Evolutionary conservation across 2,888 invertebrate genomes (phyloP).

Genomic region (Eristalis pertinax): DNA sequence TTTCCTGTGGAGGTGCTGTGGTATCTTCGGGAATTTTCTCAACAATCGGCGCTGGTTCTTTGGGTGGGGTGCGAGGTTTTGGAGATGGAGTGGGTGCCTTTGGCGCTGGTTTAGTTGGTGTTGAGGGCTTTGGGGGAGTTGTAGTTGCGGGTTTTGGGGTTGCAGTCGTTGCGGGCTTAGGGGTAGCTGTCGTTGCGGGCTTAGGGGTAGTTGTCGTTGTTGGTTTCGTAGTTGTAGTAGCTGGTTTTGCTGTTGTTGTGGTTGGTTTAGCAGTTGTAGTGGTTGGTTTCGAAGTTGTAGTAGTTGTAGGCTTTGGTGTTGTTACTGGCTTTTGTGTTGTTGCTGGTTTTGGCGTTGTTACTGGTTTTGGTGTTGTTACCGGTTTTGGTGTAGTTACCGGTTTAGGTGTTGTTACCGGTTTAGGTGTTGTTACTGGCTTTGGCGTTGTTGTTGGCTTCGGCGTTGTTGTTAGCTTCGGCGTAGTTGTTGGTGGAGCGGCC

Average conservation of each 20-base stretch:
- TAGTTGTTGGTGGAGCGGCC: conserved; percentile 69
- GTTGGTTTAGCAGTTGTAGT: conserved; percentile 73
- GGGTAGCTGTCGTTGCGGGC: conserved; percentile 70
- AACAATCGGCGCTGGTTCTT: conserved; percentile 82
- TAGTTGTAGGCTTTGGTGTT: conserved; percentile 68
- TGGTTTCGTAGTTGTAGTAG: conserved; percentile 74
- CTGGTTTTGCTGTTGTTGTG: conserved; percentile 71
- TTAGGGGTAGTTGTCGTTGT: conserved; percentile 62
- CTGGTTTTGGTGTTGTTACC: conserved; percentile 70
- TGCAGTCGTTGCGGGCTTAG: conserved; percentile 72
- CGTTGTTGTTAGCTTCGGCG: conserved; percentile 70
- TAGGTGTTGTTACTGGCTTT: conserved; percentile 62
- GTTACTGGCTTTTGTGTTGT: conserved; percentile 73
- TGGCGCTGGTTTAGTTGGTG: conserved; percentile 54
- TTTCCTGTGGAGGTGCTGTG: conserved; percentile 82
- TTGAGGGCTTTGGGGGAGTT: conserved; percentile 52
- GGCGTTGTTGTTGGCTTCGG: conserved; percentile 73
- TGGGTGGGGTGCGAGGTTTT: conserved; percentile 76
- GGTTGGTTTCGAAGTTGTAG: conserved; percentile 66
- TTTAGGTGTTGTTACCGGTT: conserved; percentile 67
- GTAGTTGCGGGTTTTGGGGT: conserved; percentile 73
- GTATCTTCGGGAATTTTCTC: conserved; percentile 84
- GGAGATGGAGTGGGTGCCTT: conserved; percentile 65
- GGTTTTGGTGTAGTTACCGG: conserved; percentile 73
- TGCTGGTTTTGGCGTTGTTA: conserved; percentile 72